Conservation (phyloP, 2,797 vertebrate species). For the Sebastes minor region DNA sequence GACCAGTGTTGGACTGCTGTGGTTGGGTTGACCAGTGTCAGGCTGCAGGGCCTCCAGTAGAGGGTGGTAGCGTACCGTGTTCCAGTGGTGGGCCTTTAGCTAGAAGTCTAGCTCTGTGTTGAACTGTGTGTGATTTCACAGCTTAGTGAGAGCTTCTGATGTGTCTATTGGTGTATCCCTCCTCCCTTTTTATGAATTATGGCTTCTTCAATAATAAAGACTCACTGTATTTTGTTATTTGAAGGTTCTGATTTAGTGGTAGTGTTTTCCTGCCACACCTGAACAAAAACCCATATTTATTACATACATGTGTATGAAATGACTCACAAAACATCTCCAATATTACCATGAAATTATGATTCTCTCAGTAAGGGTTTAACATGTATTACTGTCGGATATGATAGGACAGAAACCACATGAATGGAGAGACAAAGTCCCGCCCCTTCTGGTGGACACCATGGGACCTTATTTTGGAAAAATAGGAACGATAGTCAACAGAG, state of each 20-base stretch:
- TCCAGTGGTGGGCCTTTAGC: not conserved
- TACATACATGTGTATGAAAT: not conserved
- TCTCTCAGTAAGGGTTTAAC: not conserved
- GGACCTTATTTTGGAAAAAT: too few relatives aligned
- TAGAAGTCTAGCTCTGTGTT: too few relatives aligned
- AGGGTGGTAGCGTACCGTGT: not conserved
- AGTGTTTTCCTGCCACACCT: not conserved
- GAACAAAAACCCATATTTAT: not conserved
- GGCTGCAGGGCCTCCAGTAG: not conserved
- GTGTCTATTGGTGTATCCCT: not conserved
- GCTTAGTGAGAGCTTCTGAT: not conserved
- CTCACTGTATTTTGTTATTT: not conserved
- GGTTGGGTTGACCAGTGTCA: not conserved
- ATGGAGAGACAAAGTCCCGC: too few relatives aligned
- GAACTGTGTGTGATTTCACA: not conserved
- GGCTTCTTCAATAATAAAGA: not conserved
- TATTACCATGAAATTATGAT: not conserved
- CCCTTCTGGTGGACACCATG: too few relatives aligned
- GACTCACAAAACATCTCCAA: not conserved
- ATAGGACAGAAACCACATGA: not conserved
- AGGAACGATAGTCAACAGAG: too few relatives aligned
- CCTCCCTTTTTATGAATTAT: not conserved
- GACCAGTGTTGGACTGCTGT: too few relatives aligned
- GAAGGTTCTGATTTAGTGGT: not conserved
- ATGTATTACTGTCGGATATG: not conserved